Evolutionary conservation across 2,888 invertebrate genomes (phyloP).

Genomic region (Eupithecia abbreviata): DNA sequence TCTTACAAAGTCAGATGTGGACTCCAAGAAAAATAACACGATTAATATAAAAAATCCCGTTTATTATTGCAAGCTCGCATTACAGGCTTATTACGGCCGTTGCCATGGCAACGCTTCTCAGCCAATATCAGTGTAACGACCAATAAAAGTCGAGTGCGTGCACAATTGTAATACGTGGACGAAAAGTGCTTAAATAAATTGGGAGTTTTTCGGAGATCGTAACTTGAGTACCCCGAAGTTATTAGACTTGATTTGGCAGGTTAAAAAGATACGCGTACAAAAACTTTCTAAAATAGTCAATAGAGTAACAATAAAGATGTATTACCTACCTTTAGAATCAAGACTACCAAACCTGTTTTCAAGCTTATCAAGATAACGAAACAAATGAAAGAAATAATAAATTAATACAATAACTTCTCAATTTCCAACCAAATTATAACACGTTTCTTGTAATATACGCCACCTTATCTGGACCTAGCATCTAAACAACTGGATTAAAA

Average conservation of each 20-base stretch:
- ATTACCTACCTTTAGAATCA: background rate
- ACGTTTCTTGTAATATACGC: conserved; percentile 12
- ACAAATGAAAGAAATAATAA: conserved; percentile 15
- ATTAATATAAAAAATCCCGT: conserved; percentile 13
- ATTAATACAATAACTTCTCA: conserved; percentile 23
- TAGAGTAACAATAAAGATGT: background rate
- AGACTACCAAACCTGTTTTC: background rate
- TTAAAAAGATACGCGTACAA: background rate
- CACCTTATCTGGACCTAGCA: conserved; percentile 19
- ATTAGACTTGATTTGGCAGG: background rate
- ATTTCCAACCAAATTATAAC: conserved; percentile 21
- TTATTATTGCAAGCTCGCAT: conserved; percentile 21
- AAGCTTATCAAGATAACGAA: conserved; percentile 2
- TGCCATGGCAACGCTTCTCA: conserved; percentile 55
- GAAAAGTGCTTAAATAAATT: conserved; percentile 43
- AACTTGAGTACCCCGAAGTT: conserved; percentile 32
- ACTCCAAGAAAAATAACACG: background rate
- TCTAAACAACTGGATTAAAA: conserved; percentile 32
- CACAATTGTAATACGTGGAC: conserved; percentile 52
- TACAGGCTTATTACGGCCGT: conserved; percentile 37
- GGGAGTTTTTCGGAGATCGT: conserved; percentile 40
- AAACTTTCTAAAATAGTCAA: background rate
- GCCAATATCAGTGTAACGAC: conserved; percentile 70
- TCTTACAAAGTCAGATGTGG: background rate
- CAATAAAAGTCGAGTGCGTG: conserved; percentile 70